phyloP scores from a whole-genome alignment of 2,113 vertebrate genomes.

The Austrofundulus limnaeus region DNA sequence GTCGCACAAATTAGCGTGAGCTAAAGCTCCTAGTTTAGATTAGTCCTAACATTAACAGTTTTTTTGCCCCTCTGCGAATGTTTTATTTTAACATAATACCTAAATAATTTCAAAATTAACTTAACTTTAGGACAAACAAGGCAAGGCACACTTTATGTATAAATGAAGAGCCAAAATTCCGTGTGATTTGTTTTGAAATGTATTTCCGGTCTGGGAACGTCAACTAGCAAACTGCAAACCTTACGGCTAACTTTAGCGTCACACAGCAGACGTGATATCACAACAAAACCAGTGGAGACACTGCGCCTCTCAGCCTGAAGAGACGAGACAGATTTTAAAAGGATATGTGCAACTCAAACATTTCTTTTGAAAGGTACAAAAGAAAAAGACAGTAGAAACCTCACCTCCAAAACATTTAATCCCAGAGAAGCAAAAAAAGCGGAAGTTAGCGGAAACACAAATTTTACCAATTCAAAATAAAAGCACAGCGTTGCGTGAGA shows the following conservation, averaged over 20 bases:
- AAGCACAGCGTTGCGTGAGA: not conserved
- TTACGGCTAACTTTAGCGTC: not conserved
- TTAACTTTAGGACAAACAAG: too few relatives aligned
- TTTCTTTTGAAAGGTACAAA: fast-evolving
- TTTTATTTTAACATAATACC: too few relatives aligned
- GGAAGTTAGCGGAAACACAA: not conserved
- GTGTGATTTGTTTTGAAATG: constrained; percentile 14
- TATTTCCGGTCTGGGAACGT: not conserved
- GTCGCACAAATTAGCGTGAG: too few relatives aligned
- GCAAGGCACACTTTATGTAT: too few relatives aligned
- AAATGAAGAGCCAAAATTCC: not conserved
- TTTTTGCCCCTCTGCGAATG: too few relatives aligned
- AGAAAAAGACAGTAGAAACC: not conserved
- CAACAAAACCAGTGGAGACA: not conserved
- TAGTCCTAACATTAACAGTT: too few relatives aligned
- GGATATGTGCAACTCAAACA: not conserved
- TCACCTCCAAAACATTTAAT: not conserved
- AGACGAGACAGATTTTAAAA: not conserved
- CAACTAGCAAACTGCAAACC: not conserved
- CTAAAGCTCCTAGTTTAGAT: too few relatives aligned
- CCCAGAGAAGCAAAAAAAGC: not conserved
- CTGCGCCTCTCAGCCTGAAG: not conserved
- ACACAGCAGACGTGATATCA: too few relatives aligned
- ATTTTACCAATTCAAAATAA: not conserved
- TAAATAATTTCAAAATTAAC: too few relatives aligned